These are phyloP conservation scores for Leuctra nigra DNA, from an alignment of 2,888 invertebrate genomes.

Conservation along the genomic window DNA sequence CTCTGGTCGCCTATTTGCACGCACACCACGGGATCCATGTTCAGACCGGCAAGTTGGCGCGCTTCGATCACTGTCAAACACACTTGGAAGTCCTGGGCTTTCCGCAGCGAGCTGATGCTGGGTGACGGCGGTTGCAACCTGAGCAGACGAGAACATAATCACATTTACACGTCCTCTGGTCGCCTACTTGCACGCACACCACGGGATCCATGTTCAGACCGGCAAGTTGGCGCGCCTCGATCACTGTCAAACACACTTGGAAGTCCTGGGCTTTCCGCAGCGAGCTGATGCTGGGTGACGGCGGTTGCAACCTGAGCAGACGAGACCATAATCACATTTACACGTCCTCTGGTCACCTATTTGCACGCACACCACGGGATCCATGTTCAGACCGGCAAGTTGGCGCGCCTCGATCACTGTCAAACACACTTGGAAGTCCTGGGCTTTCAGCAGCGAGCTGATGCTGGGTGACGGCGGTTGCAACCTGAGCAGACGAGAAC, in stretches of 20 bases:
- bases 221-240: constrained; percentile 82
- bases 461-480: constrained; percentile 30
- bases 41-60: constrained; percentile 79
- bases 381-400: constrained; percentile 86
- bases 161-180: constrained; percentile 77
- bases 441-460: constrained; percentile 53
- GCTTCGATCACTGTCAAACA: constrained; percentile 84
- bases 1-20: constrained; percentile 81
- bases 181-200: constrained; percentile 85
- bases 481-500: too few relatives aligned
- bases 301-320: constrained; percentile 33
- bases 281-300: constrained; percentile 29
- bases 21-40: constrained; percentile 90
- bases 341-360: constrained; percentile 78
- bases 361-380: constrained; percentile 88
- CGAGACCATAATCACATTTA: too few relatives aligned
- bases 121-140: constrained; percentile 32
- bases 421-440: constrained; percentile 78
- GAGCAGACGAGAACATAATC: too few relatives aligned
- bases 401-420: constrained; percentile 85
- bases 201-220: constrained; percentile 92
- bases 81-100: constrained; percentile 77
- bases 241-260: constrained; percentile 77
- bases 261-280: constrained; percentile 69
- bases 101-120: constrained; percentile 41